Conservation (phyloP, 2,888 invertebrate genomes). For the Eulithis prunata region DNA sequence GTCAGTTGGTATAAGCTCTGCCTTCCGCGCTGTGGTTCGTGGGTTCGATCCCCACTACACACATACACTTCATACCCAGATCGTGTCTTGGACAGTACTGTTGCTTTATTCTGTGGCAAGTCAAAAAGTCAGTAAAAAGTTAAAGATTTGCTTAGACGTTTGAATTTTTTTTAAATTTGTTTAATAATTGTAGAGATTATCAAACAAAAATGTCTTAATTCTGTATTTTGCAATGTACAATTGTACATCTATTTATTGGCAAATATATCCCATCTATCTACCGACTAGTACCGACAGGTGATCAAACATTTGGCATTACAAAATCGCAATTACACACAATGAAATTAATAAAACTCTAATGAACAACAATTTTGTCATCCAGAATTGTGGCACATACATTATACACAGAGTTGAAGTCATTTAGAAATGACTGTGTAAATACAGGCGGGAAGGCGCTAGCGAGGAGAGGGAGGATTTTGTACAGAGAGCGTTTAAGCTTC, state of each 20-base stretch:
- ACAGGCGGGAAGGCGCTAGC: slow-evolving; percentile 26
- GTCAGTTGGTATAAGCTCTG: no score
- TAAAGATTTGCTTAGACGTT: no score
- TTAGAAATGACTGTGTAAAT: slow-evolving; percentile 33
- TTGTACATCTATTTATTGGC: not conserved
- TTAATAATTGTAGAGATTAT: no score
- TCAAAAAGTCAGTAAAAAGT: no score
- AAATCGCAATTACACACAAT: slow-evolving; percentile 17
- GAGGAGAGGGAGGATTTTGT: slow-evolving; percentile 5
- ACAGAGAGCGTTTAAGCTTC: not conserved
- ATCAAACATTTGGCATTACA: slow-evolving; percentile 27
- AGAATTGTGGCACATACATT: slow-evolving; percentile 38
- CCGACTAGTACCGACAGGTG: slow-evolving; percentile 24
- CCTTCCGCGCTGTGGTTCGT: no score
- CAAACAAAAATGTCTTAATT: no score
- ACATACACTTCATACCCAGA: no score
- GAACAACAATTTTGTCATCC: slow-evolving; percentile 33
- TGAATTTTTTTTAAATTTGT: no score
- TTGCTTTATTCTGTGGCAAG: no score
- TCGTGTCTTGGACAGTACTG: no score
- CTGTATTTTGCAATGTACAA: no score
- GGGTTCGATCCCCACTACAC: no score
- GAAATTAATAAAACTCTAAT: slow-evolving; percentile 15
- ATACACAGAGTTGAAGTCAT: slow-evolving; percentile 19
- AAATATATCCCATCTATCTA: not conserved